These are phyloP conservation scores for Parelbella ahira DNA, from an alignment of 2,888 invertebrate species.

Conservation along the genomic window DNA sequence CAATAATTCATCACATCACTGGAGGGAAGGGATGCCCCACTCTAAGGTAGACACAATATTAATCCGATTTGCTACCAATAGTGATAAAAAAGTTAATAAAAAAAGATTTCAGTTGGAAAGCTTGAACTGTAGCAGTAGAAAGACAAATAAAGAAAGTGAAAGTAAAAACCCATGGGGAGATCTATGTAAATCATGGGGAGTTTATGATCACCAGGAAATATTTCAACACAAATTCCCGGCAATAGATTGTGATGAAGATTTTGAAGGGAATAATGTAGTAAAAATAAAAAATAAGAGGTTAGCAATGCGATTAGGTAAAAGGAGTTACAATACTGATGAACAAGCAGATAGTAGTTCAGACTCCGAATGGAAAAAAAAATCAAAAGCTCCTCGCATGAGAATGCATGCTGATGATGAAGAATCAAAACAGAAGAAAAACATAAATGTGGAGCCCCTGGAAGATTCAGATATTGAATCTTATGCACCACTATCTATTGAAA, in stretches of 20 bases:
- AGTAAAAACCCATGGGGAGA: slow-evolving; percentile 87
- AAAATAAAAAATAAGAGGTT: slow-evolving; percentile 59
- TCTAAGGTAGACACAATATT: slow-evolving; percentile 85
- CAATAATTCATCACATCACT: slow-evolving; percentile 84
- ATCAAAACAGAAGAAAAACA: slow-evolving; percentile 72
- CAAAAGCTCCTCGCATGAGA: slow-evolving; percentile 87
- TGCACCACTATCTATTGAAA: slow-evolving; percentile 69
- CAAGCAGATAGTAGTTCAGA: slow-evolving; percentile 72
- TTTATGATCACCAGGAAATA: slow-evolving; percentile 82
- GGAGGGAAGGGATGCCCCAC: slow-evolving; percentile 86
- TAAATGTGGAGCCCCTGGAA: slow-evolving; percentile 36
- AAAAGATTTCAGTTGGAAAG: slow-evolving; percentile 40
- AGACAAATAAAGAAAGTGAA: slow-evolving; percentile 44
- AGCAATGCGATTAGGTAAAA: slow-evolving; percentile 64
- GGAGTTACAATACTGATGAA: slow-evolving; percentile 48
- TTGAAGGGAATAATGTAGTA: slow-evolving; percentile 40
- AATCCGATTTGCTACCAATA: slow-evolving; percentile 87
- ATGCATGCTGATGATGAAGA: slow-evolving; percentile 95
- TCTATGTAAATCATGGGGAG: slow-evolving; percentile 85
- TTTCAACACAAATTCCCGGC: slow-evolving; percentile 57
- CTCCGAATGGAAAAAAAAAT: slow-evolving; percentile 80
- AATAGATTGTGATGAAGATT: slow-evolving; percentile 47
- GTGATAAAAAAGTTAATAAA: slow-evolving; percentile 85
- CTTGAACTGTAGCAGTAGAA: slow-evolving; percentile 40
- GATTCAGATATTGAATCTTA: slow-evolving; percentile 42